A percentile compares a stretch with the other conserved stretches of the same genome.
phyloP scores from a whole-genome alignment of 2,797 vertebrate genomes.

The Parambassis ranga region DNA sequence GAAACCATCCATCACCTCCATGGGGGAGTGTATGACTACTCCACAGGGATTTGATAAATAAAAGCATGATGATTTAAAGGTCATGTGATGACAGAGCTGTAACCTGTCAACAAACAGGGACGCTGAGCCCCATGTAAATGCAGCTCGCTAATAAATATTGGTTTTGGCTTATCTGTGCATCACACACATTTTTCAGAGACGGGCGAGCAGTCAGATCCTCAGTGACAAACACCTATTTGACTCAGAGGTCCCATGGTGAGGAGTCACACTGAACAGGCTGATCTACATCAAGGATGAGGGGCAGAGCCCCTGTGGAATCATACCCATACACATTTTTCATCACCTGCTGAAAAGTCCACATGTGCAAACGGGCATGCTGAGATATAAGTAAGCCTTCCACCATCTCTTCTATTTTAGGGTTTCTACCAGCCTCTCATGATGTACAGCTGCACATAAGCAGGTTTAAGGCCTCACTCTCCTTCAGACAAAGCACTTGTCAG shows the following conservation, averaged over 20 bases:
- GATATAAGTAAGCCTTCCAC: background rate
- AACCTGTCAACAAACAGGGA: conserved; percentile 38
- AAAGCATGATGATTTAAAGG: conserved; percentile 58
- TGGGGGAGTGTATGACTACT: background rate
- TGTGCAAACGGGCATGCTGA: background rate
- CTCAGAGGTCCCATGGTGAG: conserved; percentile 13
- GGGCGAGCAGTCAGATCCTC: no score
- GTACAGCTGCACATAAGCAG: background rate
- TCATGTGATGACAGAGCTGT: conserved; percentile 36
- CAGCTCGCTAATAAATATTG: conserved; percentile 5
- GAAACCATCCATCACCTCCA: conserved; percentile 36
- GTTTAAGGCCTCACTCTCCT: background rate
- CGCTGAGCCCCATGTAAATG: background rate
- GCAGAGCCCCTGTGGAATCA: background rate
- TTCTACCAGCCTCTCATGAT: background rate
- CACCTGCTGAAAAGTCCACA: conserved; percentile 1
- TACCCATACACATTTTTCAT: conserved; percentile 1
- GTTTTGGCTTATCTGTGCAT: background rate
- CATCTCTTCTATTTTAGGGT: background rate
- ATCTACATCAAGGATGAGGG: conserved; percentile 8
- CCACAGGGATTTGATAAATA: conserved; percentile 24
- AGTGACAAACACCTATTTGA: conserved; percentile 9
- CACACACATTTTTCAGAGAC: no score
- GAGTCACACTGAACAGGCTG: conserved; percentile 17
- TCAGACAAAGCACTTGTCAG: background rate